Base-by-base conservation (phyloP, 2,888 invertebrate genomes). In the Hypselothyrea guttata region DNA sequence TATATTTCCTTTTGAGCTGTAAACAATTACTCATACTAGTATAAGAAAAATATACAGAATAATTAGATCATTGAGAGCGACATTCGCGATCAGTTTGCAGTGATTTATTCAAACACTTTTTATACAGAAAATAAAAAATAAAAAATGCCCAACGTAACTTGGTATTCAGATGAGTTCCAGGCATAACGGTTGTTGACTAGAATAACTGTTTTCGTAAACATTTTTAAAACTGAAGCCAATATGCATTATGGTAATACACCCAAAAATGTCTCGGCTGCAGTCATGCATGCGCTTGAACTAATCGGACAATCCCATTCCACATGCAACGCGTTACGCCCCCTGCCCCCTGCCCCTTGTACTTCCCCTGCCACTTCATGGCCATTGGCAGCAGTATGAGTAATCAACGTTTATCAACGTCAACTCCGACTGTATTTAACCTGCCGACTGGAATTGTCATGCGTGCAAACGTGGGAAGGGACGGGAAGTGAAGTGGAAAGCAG, bases 401-500 rank as follows among this genome's bases (percentile, higher is more conserved):
- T 61, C 66, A 60, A 53, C 48, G 64, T 35, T 52, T 44, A 37
- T 38, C 15, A 11, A 30, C 47, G 22, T 31, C n/a, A 31, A 28
- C 31, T 44, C 13, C 38, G 42, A 44, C 34, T 34, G 53, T 30
- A 35, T 28, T 27, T 44, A 37, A 56, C 35, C 40, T 9, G 15
- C 46, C 55, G 38, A 57, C 45, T 55, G 58, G 9, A 69, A 77
- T 82, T 61, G 72, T 69, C 46, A 75, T 81, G 78, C 69, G 57
- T 69, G 75, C 62, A 74, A 58, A 45, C 22, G 35, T 38, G 13
- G 12, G 42, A 49, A 5, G 30, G 44, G 42, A 46, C n/a, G n/a
- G 35, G 11, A n/a, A 11, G 31, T 53, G 46, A 30, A 28, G 56
- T 37, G 34, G 15, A 13, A 45, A n/a, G 46, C 13, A 44, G 42